Evolutionary conservation across 1,140 invertebrate species (phyloP), one percentile per base, ranked within the genome.

Genomic region (Sitobion miscanthi): DNA sequence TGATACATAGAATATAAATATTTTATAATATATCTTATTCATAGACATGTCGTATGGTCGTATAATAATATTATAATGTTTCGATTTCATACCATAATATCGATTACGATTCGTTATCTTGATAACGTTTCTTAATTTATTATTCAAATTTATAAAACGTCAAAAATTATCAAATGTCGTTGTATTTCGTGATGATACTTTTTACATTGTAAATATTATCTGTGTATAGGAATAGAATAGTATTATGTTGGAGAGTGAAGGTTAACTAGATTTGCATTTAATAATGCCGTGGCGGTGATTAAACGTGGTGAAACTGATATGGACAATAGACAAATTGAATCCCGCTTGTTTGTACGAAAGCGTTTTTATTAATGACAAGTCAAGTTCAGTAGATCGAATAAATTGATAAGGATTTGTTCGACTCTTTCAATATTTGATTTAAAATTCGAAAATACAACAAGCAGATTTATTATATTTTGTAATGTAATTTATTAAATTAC

Each of bases 181-280:
- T 1, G 62, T 77, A n/a, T 35, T n/a, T 5, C 4, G 1, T 77
- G 14, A 77, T 6, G 30, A 17, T 14, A 77, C 30, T 77, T 77
- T 77, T 35, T 69, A 69, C 62, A 77, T n/a, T n/a, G 30, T 77
- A 54, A 54, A 54, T 54, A 54, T 21, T 7, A 54, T 54, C 23
- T 21, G n/a, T 77, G 17, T n/a, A 30, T 62, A 17, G 14, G 5
- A n/a, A 1, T 77, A 30, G 30, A 77, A n/a, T n/a, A 77, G n/a
- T 77, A 77, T 77, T 77, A 62, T 23, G n/a, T 9, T 62, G 8
- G 30, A 69, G 62, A n/a, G 62, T 86, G 38, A 86, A 86, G 83
- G 83, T 45, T 86, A 45, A 86, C 83, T 86, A 86, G 38, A 86
- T 86, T 86, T 86, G 38, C 83, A 86, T 45, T 45, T 42, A 45